A percentile compares a stretch with the other conserved stretches of the same genome.
Conservation (phyloP, 2,113 vertebrate species). For the Turdus rufiventris region DNA sequence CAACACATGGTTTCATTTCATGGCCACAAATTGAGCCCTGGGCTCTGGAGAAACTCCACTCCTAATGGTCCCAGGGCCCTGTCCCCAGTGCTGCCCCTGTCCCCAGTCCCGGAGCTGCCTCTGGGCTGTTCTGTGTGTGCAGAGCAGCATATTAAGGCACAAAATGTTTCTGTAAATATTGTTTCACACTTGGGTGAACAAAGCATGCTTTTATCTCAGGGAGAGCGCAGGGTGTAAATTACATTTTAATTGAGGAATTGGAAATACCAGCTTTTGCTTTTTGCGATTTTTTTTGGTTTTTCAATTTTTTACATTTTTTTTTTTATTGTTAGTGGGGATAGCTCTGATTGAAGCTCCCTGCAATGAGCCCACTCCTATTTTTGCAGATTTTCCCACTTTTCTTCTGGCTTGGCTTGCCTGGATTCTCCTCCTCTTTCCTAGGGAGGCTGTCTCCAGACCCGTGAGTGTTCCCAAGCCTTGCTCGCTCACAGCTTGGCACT, state of each 20-base stretch:
- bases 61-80: neutral
- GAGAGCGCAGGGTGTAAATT: conserved; percentile 40
- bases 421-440: neutral
- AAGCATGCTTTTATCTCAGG: conserved; percentile 33
- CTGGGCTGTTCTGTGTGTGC: accelerated
- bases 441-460: neutral
- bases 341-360: neutral
- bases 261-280: neutral
- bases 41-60: neutral
- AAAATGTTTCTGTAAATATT: conserved; percentile 50
- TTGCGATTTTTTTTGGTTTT: neutral
- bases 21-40: neutral
- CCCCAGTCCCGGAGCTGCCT: neutral
- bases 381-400: neutral
- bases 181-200: conserved; percentile 42
- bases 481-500: neutral
- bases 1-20: neutral
- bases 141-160: neutral
- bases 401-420: neutral
- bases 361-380: neutral
- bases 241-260: conserved; percentile 43
- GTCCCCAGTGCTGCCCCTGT: neutral
- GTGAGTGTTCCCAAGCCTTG: neutral
- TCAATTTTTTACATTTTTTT: too few relatives aligned
- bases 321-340: neutral